phyloP scores from a whole-genome alignment of 2,797 vertebrate genomes.

The Sebastolobus altivelis region DNA sequence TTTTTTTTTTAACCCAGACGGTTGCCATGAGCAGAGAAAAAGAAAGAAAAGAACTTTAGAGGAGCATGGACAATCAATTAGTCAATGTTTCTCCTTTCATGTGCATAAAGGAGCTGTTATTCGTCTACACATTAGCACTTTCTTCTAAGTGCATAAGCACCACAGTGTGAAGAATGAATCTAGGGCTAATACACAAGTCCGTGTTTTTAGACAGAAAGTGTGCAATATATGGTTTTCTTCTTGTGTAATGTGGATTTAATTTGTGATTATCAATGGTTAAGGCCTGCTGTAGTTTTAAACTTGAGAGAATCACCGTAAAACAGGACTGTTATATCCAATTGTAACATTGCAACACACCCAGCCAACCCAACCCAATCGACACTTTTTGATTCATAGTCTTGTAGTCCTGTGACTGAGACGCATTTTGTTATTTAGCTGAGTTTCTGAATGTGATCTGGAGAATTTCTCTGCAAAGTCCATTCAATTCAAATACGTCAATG shows the following conservation, averaged over 20 bases:
- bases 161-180: slow-evolving; percentile 25
- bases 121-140: slow-evolving; percentile 38
- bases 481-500: slow-evolving; percentile 24
- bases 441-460: no score
- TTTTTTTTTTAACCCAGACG: slow-evolving; percentile 20
- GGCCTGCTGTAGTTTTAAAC: not conserved
- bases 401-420: not conserved
- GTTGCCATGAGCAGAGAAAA: slow-evolving; percentile 12
- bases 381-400: not conserved
- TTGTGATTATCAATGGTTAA: not conserved
- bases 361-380: not conserved
- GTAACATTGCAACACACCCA: not conserved
- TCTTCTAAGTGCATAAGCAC: slow-evolving; percentile 29
- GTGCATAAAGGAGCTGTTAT: slow-evolving; percentile 38
- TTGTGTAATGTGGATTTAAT: not conserved
- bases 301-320: not conserved
- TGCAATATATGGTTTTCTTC: not conserved
- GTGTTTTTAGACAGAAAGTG: slow-evolving; percentile 16
- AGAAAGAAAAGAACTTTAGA: slow-evolving; percentile 30
- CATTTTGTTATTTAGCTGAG: not conserved
- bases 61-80: slow-evolving; percentile 60
- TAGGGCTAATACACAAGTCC: slow-evolving; percentile 3
- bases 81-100: slow-evolving; percentile 58
- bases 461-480: slow-evolving; percentile 20
- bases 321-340: not conserved